Evolutionary conservation across 2,797 vertebrate genomes (phyloP).

Genomic region (Neoniphon sammara): DNA sequence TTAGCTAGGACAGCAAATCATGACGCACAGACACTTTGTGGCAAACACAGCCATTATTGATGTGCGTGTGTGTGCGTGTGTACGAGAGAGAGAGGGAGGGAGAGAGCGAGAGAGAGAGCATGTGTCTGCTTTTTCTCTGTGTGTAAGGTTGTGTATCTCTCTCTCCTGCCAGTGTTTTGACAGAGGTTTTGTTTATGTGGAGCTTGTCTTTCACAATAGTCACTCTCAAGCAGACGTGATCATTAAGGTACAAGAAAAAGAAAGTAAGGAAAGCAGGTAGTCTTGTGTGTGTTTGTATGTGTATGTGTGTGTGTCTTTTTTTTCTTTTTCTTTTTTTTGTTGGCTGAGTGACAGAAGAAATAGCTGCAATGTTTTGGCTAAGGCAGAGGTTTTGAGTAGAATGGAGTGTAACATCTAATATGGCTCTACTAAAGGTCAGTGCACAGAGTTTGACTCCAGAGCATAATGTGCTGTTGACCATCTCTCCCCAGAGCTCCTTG

Average conservation of each 20-base stretch:
- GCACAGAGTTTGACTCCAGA: constrained; percentile 41
- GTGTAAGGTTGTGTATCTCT: background rate
- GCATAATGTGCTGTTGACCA: constrained; percentile 27
- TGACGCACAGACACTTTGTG: constrained; percentile 50
- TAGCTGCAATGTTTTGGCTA: constrained; percentile 43
- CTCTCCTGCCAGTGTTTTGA: background rate
- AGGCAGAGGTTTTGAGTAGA: constrained; percentile 49
- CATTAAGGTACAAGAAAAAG: constrained; percentile 17
- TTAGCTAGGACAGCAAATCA: background rate
- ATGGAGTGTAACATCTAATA: constrained; percentile 56
- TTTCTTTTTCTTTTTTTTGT: background rate
- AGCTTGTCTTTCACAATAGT: constrained; percentile 34
- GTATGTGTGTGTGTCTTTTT: no score
- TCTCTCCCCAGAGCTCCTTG: constrained; percentile 11
- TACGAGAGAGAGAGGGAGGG: no score
- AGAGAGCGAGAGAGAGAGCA: constrained; percentile 21
- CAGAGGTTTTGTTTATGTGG: constrained; percentile 23
- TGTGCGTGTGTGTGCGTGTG: background rate
- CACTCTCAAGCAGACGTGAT: constrained; percentile 20
- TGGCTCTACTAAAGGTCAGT: constrained; percentile 63
- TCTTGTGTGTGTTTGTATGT: no score
- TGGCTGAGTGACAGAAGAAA: constrained; percentile 45
- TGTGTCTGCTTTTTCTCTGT: constrained; percentile 20
- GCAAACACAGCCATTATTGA: constrained; percentile 27
- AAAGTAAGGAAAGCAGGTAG: background rate